Percentiles rank a stretch among this genome's conserved stretches.
These are phyloP conservation scores for Tetragonula clypearis DNA, from an alignment of 1,140 invertebrate genomes.

Conservation along the genomic window DNA sequence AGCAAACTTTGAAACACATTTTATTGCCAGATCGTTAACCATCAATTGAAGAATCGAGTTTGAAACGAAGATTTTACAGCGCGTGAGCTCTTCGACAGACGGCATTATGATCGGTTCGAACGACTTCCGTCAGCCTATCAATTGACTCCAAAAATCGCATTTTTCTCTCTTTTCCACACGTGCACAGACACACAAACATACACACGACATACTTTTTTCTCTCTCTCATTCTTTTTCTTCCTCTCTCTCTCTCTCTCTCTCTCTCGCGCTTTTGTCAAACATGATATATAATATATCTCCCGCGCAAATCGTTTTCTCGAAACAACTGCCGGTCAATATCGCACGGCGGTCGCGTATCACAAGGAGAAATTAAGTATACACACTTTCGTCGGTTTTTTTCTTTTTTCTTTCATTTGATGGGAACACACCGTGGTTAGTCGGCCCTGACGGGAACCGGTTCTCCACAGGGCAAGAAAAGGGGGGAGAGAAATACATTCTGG, in stretches of 20 bases:
- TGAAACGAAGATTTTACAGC: not conserved
- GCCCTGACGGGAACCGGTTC: not conserved
- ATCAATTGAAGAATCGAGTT: not conserved
- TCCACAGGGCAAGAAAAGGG: not conserved
- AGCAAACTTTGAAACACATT: not conserved
- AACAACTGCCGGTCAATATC: not conserved
- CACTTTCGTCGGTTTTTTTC: constrained; percentile 34
- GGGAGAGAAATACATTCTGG: constrained; percentile 51
- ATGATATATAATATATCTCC: constrained; percentile 33
- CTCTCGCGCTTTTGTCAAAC: constrained; percentile 37
- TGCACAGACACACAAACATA: too few species aligned
- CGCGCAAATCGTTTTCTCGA: constrained; percentile 32
- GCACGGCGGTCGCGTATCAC: constrained; percentile 65
- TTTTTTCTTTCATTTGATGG: not conserved
- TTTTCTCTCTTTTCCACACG: constrained; percentile 37
- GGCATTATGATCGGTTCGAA: constrained; percentile 43
- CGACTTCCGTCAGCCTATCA: constrained; percentile 76
- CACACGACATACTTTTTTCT: not conserved
- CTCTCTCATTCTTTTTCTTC: not conserved
- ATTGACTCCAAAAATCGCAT: constrained; percentile 75
- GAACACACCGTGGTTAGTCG: not conserved
- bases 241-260: constrained; percentile 10
- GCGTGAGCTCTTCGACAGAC: not conserved
- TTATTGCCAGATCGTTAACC: not conserved
- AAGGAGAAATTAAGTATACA: constrained; percentile 77